These are phyloP conservation scores for Nemopilema nomurai DNA, from an alignment of 30 jellyfish, hydroid and myxozoan species.

Conservation along the genomic window DNA sequence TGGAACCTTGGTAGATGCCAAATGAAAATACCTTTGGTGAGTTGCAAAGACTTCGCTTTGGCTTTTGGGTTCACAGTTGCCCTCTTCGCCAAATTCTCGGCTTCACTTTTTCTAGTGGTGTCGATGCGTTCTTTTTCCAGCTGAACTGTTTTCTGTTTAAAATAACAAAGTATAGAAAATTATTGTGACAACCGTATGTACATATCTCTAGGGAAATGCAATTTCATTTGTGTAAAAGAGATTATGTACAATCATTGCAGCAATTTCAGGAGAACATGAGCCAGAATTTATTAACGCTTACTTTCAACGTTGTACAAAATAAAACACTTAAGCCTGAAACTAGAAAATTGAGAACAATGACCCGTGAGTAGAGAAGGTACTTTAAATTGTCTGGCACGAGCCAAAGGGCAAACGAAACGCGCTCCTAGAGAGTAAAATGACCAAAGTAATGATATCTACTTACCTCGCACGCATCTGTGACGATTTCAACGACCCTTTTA, in stretches of 20 bases:
- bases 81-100: background rate
- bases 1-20: no score
- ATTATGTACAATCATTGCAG: no score
- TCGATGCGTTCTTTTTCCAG: constrained; percentile 47
- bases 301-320: no score
- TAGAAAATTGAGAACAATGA: no score
- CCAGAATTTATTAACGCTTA: no score
- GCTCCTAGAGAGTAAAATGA: background rate
- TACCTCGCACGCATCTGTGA: constrained; percentile 63
- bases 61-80: constrained; percentile 29
- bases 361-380: no score
- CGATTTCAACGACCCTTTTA: constrained; percentile 31
- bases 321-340: no score
- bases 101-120: constrained; percentile 4
- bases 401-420: background rate
- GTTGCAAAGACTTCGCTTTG: constrained; percentile 47
- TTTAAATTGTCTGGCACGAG: no score
- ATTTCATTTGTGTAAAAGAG: no score
- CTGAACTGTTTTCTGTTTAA: constrained; percentile 11
- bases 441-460: background rate
- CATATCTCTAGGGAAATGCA: no score
- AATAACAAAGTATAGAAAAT: background rate
- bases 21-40: constrained; percentile 61
- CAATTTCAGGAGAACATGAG: no score
- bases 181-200: no score